These are phyloP conservation scores for honey bee (Apis mellifera) DNA, from an alignment of 1,140 invertebrate species.

Conservation along the genomic window Amel_HAv3.1 CM009943.2:9444001-9444500, in stretches of 20 bases:
- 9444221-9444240: too few species aligned
- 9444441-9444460: background rate
- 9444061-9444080: background rate
- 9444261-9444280: too few species aligned
- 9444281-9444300: too few species aligned
- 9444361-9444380: background rate
- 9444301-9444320: too few species aligned
- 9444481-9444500: conserved; percentile 33
- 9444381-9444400: background rate
- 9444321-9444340: too few species aligned
- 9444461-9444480: conserved; percentile 16
- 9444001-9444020: background rate
- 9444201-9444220: too few species aligned
- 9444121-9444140: too few species aligned
- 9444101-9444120: too few species aligned
- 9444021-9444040: background rate
- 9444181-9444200: too few species aligned
- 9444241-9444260: too few species aligned
- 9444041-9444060: background rate
- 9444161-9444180: too few species aligned
- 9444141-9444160: too few species aligned
- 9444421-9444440: conserved; percentile 32
- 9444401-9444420: background rate
- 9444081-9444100: background rate
- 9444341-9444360: background rate